Conservation (phyloP, 2,888 invertebrate genomes). For the Copidosoma aretas region DNA sequence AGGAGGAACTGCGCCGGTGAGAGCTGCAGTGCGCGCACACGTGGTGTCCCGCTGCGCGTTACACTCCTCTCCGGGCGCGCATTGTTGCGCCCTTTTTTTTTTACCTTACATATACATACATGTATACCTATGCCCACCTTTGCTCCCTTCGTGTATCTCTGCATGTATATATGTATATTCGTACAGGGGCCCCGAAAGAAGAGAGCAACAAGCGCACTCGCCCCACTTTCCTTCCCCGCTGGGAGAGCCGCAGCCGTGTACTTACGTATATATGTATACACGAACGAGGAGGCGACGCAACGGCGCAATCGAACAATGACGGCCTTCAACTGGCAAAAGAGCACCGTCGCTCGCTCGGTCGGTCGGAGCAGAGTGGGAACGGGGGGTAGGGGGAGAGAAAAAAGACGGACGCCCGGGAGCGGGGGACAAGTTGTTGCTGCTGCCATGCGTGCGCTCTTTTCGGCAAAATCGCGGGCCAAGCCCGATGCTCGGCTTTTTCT, state of each 20-base stretch:
- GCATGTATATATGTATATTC: background rate
- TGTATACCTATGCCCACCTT: constrained; percentile 6
- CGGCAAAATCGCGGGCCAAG: background rate
- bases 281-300: constrained; percentile 21
- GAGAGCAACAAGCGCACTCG: too few relatives aligned
- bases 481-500: background rate
- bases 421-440: constrained; percentile 5
- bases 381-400: constrained; percentile 17
- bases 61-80: constrained; percentile 48
- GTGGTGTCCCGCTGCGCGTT: constrained; percentile 49
- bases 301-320: constrained; percentile 40
- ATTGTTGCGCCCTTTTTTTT: constrained; percentile 58
- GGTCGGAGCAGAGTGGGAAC: too few relatives aligned
- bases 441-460: constrained; percentile 5
- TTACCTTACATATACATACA: too few relatives aligned
- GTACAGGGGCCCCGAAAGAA: constrained; percentile 5
- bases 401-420: background rate
- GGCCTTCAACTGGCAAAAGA: constrained; percentile 43
- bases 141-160: background rate
- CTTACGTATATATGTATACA: too few relatives aligned
- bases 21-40: constrained; percentile 38
- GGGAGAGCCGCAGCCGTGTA: constrained; percentile 17
- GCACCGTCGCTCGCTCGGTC: too few relatives aligned
- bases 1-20: too few relatives aligned
- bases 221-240: constrained; percentile 38